These are phyloP conservation scores for Serripes groenlandicus DNA, from an alignment of 2,888 invertebrate species.

Conservation along the genomic window DNA sequence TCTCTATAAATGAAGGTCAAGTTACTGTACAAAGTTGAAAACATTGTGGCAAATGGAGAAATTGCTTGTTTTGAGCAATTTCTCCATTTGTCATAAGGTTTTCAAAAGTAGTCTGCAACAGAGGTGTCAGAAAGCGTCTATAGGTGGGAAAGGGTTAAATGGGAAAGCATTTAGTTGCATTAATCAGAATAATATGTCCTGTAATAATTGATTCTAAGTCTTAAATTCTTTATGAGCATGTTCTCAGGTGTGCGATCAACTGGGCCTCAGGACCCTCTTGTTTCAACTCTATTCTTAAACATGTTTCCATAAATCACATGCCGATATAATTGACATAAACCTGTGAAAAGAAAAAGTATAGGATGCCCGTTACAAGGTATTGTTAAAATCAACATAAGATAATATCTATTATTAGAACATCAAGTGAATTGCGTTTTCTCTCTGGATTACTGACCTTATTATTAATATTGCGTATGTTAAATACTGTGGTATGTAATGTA, in stretches of 20 bases:
- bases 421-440: background rate
- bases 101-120: background rate
- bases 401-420: conserved; percentile 20
- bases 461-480: conserved; percentile 4
- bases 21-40: background rate
- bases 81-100: background rate
- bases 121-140: too few relatives aligned
- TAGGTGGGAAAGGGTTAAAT: background rate
- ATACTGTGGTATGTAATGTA: too few relatives aligned
- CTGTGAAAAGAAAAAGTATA: too few relatives aligned
- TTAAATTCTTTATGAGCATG: too few relatives aligned
- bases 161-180: background rate
- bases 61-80: background rate
- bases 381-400: background rate
- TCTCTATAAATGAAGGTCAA: too few relatives aligned
- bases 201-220: too few relatives aligned
- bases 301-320: too few relatives aligned
- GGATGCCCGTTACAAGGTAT: background rate
- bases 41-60: background rate
- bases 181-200: too few relatives aligned
- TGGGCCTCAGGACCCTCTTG: too few relatives aligned
- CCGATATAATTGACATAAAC: too few relatives aligned
- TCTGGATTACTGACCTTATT: background rate
- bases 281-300: too few relatives aligned
- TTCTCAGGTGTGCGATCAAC: too few relatives aligned